These are phyloP conservation scores for Acanthurus tractus DNA, from an alignment of 2,797 vertebrate genomes.

Conservation along the genomic window DNA sequence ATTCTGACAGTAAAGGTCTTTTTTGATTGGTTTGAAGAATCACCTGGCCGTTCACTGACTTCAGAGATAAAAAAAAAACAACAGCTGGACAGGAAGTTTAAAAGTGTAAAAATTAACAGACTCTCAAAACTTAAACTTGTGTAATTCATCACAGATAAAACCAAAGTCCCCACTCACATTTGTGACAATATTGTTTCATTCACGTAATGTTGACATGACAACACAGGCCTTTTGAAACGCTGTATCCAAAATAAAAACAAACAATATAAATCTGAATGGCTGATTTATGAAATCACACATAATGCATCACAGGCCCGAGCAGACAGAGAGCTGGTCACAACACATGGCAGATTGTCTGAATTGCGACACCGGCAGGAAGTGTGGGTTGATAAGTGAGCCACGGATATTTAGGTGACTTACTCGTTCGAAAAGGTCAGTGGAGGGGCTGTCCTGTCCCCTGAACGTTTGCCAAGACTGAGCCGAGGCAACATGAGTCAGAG, in stretches of 20 bases:
- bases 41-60: not conserved
- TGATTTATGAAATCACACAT: conserved; percentile 16
- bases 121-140: not conserved
- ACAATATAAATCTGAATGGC: not conserved
- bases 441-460: conserved; percentile 60
- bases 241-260: conserved; percentile 36
- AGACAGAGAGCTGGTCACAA: conserved; percentile 36
- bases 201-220: not conserved
- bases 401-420: conserved; percentile 64
- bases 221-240: not conserved
- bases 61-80: not conserved
- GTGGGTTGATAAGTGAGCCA: conserved; percentile 56
- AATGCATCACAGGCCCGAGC: conserved; percentile 17
- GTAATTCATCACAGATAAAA: not conserved
- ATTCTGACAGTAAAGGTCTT: not conserved
- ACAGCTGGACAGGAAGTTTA: not conserved
- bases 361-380: conserved; percentile 44
- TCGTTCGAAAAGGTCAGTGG: conserved; percentile 68
- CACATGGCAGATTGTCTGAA: conserved; percentile 15
- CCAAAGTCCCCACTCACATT: not conserved
- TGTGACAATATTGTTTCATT: not conserved
- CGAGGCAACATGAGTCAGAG: conserved; percentile 74
- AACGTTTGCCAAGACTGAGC: conserved; percentile 43
- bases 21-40: not conserved
- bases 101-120: not conserved